Evolutionary conservation across 2,888 invertebrate genomes (phyloP), one percentile per base, ranked within the genome.

Genomic region (Odontothrips loti): DNA sequence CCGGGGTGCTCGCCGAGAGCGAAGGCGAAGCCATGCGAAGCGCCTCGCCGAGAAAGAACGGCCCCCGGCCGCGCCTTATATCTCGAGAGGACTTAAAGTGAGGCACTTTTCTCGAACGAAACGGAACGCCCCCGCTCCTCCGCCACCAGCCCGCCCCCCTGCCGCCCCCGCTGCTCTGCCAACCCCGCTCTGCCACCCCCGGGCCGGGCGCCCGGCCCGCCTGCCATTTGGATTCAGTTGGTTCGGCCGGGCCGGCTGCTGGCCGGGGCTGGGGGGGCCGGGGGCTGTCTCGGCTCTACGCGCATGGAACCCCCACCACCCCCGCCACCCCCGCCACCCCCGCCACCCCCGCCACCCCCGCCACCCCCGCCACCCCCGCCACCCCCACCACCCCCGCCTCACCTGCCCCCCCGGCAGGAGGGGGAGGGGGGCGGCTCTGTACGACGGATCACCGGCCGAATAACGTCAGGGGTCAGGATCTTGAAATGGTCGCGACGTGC

Each of bases 71-170:
- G 68, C 68, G 68, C 68, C 68, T 75, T 75, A 75, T 75, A 27
- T 75, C 68, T 75, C 68, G 23, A 27, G 68, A 27, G 68, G 68
- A 75, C 68, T 75, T 75, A 75, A 75, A 75, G 68, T 75, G 68
- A 75, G 68, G 68, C 68, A 75, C 68, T 75, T 75, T 58, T 75
- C 68, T 27, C 68, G 68, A 75, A 75, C 68, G 68, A 27, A 75
- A 75, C 58, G 58, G 58, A 58, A 58, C 58, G 58, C 58, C 58
- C 34, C 34, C 34, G 34, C 34, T 43, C 34, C 34, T 43, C 34
- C 34, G 34, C 34, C 6, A 6, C 34, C 34, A 4, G n/a, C 34
- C 34, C 3, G 34, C 34, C 34, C 3, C 34, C 34, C 34, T 43
- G 34, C 34, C 34, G 34, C 34, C 34, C 2, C 34, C 34, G 51